Percentiles rank a stretch among this genome's conserved stretches.
Evolutionary conservation across 2,888 invertebrate genomes (phyloP).

Genomic region (Trachelus troglodyta): DNA sequence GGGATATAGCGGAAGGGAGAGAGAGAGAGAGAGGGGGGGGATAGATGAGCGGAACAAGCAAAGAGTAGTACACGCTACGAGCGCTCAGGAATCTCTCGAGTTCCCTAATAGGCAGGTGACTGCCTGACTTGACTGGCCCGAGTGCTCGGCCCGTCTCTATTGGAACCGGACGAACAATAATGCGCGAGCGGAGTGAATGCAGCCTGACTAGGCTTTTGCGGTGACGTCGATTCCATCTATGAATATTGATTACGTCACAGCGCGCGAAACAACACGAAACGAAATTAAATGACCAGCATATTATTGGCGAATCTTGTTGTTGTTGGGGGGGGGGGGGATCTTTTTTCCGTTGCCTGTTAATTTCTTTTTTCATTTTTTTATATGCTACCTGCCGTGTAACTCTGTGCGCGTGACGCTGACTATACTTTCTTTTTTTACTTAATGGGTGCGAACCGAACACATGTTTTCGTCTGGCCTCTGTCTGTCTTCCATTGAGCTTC

Average conservation of each 20-base stretch:
- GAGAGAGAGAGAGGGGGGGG: not conserved
- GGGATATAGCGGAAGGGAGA: too few relatives aligned
- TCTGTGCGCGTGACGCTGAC: not conserved
- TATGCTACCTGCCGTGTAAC: not conserved
- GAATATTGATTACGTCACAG: not conserved
- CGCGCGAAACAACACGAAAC: not conserved
- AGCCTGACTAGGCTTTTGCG: constrained; percentile 6
- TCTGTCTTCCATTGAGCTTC: not conserved
- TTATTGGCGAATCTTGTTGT: constrained; percentile 14
- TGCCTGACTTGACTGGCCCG: constrained; percentile 28
- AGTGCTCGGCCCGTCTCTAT: constrained; percentile 17
- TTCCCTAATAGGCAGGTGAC: constrained; percentile 41
- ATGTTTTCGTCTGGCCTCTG: not conserved
- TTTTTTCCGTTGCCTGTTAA: not conserved
- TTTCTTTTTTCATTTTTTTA: not conserved
- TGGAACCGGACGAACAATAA: constrained; percentile 27
- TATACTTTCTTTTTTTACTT: not conserved
- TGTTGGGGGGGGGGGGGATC: not conserved
- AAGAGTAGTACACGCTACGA: not conserved
- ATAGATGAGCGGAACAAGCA: not conserved
- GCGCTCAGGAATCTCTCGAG: constrained; percentile 35
- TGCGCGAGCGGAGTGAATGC: constrained; percentile 18
- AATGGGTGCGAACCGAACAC: not conserved
- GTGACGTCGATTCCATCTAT: not conserved
- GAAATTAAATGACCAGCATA: constrained; percentile 11